Conservation (phyloP, 1,140 invertebrate genomes). For the Drosophila cardini region DNA sequence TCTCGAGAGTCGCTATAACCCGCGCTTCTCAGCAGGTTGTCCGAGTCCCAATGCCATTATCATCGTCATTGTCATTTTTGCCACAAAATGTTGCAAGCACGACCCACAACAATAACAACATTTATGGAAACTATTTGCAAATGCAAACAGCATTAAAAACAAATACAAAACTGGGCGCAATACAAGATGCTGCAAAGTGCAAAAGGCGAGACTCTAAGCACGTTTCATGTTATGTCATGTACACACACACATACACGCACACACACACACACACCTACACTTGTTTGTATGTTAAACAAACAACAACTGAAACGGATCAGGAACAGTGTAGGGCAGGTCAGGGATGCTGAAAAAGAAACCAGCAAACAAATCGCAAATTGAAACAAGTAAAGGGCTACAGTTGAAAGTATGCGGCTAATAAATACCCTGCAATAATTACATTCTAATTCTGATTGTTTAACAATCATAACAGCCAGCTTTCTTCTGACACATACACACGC, state of each 20-base stretch:
- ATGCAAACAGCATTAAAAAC: conserved; percentile 64
- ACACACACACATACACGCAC: conserved; percentile 1
- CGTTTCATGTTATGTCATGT: conserved; percentile 28
- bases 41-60: conserved; percentile 21
- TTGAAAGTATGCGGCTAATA: background rate
- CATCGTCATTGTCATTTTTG: conserved; percentile 27
- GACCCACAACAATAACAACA: conserved; percentile 34
- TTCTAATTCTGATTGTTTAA: background rate
- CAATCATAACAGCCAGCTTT: background rate
- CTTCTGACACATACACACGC: too few species aligned
- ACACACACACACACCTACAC: conserved; percentile 4
- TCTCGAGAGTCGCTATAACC: conserved; percentile 9
- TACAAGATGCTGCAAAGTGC: conserved; percentile 51
- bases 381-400: conserved; percentile 36
- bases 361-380: conserved; percentile 73
- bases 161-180: conserved; percentile 50
- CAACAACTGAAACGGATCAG: conserved; percentile 20
- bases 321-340: conserved; percentile 27
- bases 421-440: conserved; percentile 8
- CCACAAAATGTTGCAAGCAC: conserved; percentile 38
- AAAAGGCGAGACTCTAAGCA: conserved; percentile 28
- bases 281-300: conserved; percentile 12
- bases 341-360: conserved; percentile 21
- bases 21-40: background rate
- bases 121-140: conserved; percentile 77